Evolutionary conservation across 2,113 vertebrate genomes (phyloP), one percentile per base, ranked within the genome.

Genomic region (Gila orcuttii): DNA sequence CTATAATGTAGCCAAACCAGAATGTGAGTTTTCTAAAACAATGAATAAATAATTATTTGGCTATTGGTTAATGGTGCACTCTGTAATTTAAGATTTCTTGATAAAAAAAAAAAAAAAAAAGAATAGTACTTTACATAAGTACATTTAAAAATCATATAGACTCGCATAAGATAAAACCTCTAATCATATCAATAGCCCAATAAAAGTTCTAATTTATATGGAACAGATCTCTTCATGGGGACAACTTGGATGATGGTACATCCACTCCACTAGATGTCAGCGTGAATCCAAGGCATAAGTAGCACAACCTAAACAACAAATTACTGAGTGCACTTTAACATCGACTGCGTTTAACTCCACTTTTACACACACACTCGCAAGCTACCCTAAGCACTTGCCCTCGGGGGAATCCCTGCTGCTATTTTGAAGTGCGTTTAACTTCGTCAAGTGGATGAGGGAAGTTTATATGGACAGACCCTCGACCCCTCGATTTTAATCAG

Each of bases 201-300:
- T 42, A 21, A 23, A 71, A 12, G 2, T 71, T 66, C 15, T 60
- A 60, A 25, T 60, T 60, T 25, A 60, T 9, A 25, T 11, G 9
- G 23, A n/a, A 3, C 1, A 7, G 21, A 23, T 60, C 23, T 60
- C 23, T 60, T 60, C 52, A 7, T 21, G 17, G 17, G 19, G 6
- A 39, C 23, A 42, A 42, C 69, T 73, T 11, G 4, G 4, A 23
- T 39, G 19, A 42, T 73, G 36, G 36, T n/a, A 73, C 69, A 42
- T 73, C 36, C 36, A 42, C 21, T 42, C 68, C 33, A 42, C 68
- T 73, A n/a, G 36, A 73, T 73, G 69, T 73, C 69, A 73, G 69
- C 39, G 23, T n/a, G 19, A 73, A 23, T n/a, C 36, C 4, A 42
- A 42, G 69, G 42, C 36, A 73, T n/a, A 11, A 11, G 36, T 73